Base-by-base conservation (phyloP, 2,113 vertebrate genomes). In the Philantomba maxwellii region DNA sequence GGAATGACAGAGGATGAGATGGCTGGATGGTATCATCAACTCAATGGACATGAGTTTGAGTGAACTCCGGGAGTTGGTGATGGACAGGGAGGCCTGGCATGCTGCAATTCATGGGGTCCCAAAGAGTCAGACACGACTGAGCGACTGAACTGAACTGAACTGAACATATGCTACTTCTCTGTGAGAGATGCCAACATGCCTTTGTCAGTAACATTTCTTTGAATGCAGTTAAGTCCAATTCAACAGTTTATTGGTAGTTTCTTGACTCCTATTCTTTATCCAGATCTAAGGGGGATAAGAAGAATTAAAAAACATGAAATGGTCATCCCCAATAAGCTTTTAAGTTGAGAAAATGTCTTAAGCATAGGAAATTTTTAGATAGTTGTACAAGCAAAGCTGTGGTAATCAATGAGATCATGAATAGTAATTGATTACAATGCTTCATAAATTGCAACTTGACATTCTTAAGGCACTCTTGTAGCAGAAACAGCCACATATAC, bases 391-490 rank as follows among this genome's bases (percentile, higher is more conserved):
- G 25, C 12, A 93, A 87, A 87, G 28, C 33, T 55, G 8, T 26
- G 23, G 23, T 92, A 60, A 62, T 93, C 8, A 45, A 13, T 36
- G 51, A 64, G 26, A 45, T 57, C 64, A 81, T 92, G n/a, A 86
- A 92, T 47, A 55, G 43, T 33, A 80, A 43, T 45, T 55, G 14
- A 14, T 70, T 60, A 47, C 5, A 53, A 16, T 55, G 15, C 12
- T 66, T 81, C 51, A 81, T 39, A 92, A 80, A 92, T 49, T 89
- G 51, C 25, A 89, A 28, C 45, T 81, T 73, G n/a, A 47, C 9
- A 25, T 45, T 7, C 11, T 83, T 84, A 39, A 87, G 45, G 19
- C 70, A 45, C 4, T 82, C 21, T 73, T 11, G 2, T 57, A 17
- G 33, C 11, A 90, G n/a, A 88, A 80, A 33, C 57, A 78, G 53